Conservation (phyloP, 2,888 invertebrate genomes). For the Caenorhabditis sulstoni region DNA sequence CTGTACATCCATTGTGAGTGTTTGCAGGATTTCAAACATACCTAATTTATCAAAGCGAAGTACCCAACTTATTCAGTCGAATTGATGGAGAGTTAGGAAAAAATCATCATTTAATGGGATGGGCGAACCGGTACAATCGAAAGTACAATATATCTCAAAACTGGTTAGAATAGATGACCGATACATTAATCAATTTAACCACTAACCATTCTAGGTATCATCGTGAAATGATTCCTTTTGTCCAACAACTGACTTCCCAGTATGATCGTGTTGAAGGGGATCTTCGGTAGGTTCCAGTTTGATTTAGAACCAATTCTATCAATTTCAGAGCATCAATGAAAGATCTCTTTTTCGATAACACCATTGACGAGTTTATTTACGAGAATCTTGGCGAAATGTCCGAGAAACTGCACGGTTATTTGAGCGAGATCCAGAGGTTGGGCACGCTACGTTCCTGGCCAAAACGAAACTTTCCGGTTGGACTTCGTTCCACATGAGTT, state of each 20-base stretch:
- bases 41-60: constrained; percentile 61
- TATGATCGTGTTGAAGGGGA: constrained; percentile 53
- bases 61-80: constrained; percentile 49
- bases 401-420: constrained; percentile 55
- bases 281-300: constrained; percentile 34
- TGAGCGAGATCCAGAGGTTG: constrained; percentile 53
- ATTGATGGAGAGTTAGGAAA: constrained; percentile 63
- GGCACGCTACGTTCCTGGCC: constrained; percentile 63
- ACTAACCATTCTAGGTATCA: constrained; percentile 60
- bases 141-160: constrained; percentile 70
- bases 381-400: constrained; percentile 63
- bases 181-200: neutral
- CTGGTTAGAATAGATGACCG: constrained; percentile 63
- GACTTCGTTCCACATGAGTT: no score
- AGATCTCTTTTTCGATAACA: constrained; percentile 71
- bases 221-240: constrained; percentile 58
- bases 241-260: constrained; percentile 40
- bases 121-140: constrained; percentile 71
- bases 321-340: constrained; percentile 67
- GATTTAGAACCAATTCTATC: no score
- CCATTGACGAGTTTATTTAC: constrained; percentile 74
- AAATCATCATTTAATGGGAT: constrained; percentile 73
- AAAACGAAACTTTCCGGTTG: constrained; percentile 50
- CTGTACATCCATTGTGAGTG: no score
- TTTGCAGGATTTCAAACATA: constrained; percentile 69